These are phyloP conservation scores for Sparus aurata DNA, from an alignment of 2,797 vertebrate genomes.

Conservation along the genomic window DNA sequence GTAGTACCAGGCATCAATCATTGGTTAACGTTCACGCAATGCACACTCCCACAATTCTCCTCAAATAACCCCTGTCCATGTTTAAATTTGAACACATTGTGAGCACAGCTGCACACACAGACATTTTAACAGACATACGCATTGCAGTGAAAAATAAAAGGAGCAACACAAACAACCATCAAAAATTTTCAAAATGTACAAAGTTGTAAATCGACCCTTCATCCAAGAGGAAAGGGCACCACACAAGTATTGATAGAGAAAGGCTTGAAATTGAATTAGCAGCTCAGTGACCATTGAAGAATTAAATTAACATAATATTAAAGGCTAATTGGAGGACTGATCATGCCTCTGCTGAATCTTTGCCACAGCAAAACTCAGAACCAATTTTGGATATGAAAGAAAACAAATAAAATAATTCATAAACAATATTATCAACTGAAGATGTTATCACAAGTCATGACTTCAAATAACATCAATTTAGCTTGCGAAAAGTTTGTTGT, in stretches of 20 bases:
- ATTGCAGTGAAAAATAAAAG: slow-evolving; percentile 23
- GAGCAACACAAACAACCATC: slow-evolving; percentile 17
- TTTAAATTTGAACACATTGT: slow-evolving; percentile 25
- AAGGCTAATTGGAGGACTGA: slow-evolving; percentile 24
- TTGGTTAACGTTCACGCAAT: slow-evolving; percentile 22
- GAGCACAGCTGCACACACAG: slow-evolving; percentile 6
- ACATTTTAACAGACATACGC: slow-evolving; percentile 1
- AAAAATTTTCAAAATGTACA: slow-evolving; percentile 10
- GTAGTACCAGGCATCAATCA: slow-evolving; percentile 5
- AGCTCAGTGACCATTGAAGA: slow-evolving; percentile 16
- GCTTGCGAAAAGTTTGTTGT: slow-evolving; percentile 32
- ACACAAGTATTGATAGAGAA: slow-evolving; percentile 9
- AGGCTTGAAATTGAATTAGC: slow-evolving; percentile 9
- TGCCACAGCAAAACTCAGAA: slow-evolving; percentile 10
- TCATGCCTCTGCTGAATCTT: slow-evolving; percentile 9
- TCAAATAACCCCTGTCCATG: slow-evolving; percentile 31
- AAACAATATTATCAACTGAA: slow-evolving; percentile 13
- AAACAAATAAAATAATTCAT: slow-evolving; percentile 23
- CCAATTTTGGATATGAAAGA: not conserved
- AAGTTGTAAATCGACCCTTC: slow-evolving; percentile 6
- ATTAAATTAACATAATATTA: not conserved
- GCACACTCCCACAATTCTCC: slow-evolving; percentile 39
- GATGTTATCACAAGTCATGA: slow-evolving; percentile 30
- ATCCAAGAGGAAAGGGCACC: not conserved
- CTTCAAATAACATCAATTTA: slow-evolving; percentile 23